Base-by-base conservation (phyloP, 2,113 vertebrate species). In the Paramisgurnus dabryanus region DNA sequence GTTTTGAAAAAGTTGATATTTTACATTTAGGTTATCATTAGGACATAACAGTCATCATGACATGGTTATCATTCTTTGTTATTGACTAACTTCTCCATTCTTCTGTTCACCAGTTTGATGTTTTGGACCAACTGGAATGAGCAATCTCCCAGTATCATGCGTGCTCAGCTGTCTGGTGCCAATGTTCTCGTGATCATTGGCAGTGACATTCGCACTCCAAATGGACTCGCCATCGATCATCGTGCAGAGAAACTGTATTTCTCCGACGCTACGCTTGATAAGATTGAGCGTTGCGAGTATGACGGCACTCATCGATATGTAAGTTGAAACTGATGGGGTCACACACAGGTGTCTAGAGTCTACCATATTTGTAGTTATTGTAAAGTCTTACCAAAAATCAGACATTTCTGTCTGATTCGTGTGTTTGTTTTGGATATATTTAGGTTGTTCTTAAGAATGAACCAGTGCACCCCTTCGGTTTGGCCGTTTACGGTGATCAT, bases 121-220 rank as follows among this genome's bases (percentile, higher is more conserved):
- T 99, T 99, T 91, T 99, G 98, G 98, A 99, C 98, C 85, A 99
- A 99, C 91, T 99, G 98, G 98, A 99, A 99, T 0, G 98, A 99
- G 88, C 96, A 96, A 89, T 95, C 95, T 78, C 98, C 98, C 68
- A 98, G 98, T 87, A 99, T 99, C 91, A 99, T 99, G 98, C 92
- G 98, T 0, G 93, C 98, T n/a, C 95, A 96, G 0, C 93, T 99
- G 53, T 89, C 92, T 0, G 98, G 98, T 0, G 86, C 94, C 85
- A 99, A 98, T 0, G 95, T 98, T 67, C 88, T 98, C 63, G 95
- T 96, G 43, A 97, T 99, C 89, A 98, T 99, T 0, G 95, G 96
- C 85, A 95, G 91, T 22, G 96, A 98, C 88, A 97, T 99, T 77
- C 93, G 96, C 64, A 99, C 98, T 0, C 98, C 98, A 69, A 99